A percentile compares a stretch with the other conserved stretches of the same genome.
Evolutionary conservation across 2,888 invertebrate species (phyloP).

Genomic region (Tiliacea aurago): DNA sequence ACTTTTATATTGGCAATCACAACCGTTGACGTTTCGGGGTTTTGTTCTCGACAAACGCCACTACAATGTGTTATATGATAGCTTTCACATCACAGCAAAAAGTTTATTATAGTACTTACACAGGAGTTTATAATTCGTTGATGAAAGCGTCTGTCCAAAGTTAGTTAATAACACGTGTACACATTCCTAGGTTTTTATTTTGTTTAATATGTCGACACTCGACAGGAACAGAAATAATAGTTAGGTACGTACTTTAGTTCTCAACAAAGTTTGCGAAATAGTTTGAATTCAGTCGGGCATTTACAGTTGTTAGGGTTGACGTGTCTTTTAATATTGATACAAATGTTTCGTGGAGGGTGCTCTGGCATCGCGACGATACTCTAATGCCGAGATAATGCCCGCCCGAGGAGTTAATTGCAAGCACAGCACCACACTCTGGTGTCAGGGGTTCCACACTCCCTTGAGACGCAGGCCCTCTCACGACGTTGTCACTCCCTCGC

Average conservation of each 20-base stretch:
- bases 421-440: conserved; percentile 84
- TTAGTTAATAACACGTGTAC: conserved; percentile 27
- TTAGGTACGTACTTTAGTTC: conserved; percentile 25
- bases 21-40: conserved; percentile 72
- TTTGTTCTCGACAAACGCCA: conserved; percentile 68
- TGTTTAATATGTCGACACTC: background rate
- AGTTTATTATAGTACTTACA: conserved; percentile 15
- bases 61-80: conserved; percentile 57
- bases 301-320: conserved; percentile 18
- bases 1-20: conserved; percentile 85
- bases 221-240: conserved; percentile 4
- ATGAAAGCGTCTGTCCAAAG: conserved; percentile 25
- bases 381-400: conserved; percentile 86
- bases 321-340: conserved; percentile 60
- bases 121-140: conserved; percentile 31
- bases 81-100: conserved; percentile 28
- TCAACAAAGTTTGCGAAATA: conserved; percentile 22
- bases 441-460: conserved; percentile 78
- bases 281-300: conserved; percentile 16
- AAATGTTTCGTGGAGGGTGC: conserved; percentile 63
- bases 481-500: conserved; percentile 65
- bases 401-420: conserved; percentile 89
- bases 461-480: conserved; percentile 64
- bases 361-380: conserved; percentile 62
- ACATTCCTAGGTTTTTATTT: conserved; percentile 20